Percentiles rank a stretch among this genome's conserved stretches.
These are phyloP conservation scores for Glaucopsyche alexis DNA, from an alignment of 2,888 invertebrate species.

Conservation along the genomic window DNA sequence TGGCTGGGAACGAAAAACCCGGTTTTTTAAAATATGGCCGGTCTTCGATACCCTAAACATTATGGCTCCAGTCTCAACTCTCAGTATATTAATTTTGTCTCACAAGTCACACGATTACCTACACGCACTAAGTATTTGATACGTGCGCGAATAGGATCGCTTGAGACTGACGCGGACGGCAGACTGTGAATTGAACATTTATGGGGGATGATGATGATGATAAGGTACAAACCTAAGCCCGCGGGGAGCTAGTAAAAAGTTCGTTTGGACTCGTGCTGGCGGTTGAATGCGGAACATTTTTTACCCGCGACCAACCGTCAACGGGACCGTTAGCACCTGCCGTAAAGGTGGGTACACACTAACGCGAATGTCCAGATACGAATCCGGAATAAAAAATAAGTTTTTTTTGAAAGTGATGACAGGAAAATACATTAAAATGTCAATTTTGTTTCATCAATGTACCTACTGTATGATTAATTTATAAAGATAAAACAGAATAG, in stretches of 20 bases:
- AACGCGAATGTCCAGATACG: background rate
- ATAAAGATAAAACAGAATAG: no score
- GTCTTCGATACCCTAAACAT: no score
- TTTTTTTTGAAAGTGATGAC: background rate
- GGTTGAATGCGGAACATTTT: constrained; percentile 60
- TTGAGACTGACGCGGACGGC: no score
- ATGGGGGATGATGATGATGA: background rate
- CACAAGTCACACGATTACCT: no score
- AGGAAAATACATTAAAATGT: background rate
- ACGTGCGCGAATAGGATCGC: no score
- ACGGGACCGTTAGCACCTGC: constrained; percentile 72
- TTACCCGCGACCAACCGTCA: constrained; percentile 70
- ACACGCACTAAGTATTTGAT: no score
- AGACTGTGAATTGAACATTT: no score
- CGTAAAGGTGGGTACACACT: constrained; percentile 33
- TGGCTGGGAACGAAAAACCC: no score
- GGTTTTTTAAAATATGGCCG: no score
- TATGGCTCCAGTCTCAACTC: no score
- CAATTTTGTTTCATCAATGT: background rate
- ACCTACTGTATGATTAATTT: no score
- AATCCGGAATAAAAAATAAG: background rate
- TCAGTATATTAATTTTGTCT: no score
- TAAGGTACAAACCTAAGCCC: constrained; percentile 31
- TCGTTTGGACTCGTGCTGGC: constrained; percentile 44
- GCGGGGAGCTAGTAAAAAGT: constrained; percentile 39